These are phyloP conservation scores for Pyrochroa serraticornis DNA, from an alignment of 2,888 invertebrate species.

Conservation along the genomic window DNA sequence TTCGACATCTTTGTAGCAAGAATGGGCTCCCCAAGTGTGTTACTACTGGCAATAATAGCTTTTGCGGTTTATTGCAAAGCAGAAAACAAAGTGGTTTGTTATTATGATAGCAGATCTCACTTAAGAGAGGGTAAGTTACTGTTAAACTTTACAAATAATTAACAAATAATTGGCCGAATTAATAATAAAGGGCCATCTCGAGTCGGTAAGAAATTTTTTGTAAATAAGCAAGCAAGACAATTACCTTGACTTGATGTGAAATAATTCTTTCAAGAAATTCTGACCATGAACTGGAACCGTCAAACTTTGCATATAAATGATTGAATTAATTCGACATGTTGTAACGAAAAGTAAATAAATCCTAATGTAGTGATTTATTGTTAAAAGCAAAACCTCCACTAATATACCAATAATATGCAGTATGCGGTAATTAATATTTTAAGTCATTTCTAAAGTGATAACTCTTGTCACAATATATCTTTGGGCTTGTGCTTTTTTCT, in stretches of 20 bases:
- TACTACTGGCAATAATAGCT: constrained; percentile 29
- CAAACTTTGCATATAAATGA: too few species aligned
- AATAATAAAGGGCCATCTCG: too few species aligned
- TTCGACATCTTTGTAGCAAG: too few species aligned
- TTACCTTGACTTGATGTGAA: constrained; percentile 14
- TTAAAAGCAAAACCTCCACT: too few species aligned
- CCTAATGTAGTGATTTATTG: too few species aligned
- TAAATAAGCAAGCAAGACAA: background rate
- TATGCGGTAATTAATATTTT: background rate
- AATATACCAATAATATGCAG: background rate
- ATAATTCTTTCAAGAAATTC: constrained; percentile 4
- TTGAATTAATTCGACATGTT: too few species aligned
- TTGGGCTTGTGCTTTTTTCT: background rate
- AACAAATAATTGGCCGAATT: background rate
- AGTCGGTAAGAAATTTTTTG: background rate
- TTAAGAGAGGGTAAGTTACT: constrained; percentile 69
- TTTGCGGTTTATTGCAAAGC: constrained; percentile 39
- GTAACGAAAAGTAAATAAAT: too few species aligned
- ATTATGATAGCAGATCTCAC: constrained; percentile 74
- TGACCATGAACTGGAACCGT: constrained; percentile 17
- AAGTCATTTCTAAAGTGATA: too few species aligned
- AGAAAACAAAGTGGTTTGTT: constrained; percentile 70
- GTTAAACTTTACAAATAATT: background rate
- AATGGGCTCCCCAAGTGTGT: constrained; percentile 17
- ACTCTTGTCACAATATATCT: background rate